A percentile compares a stretch with the other conserved stretches of the same genome.
Evolutionary conservation across 2,113 vertebrate genomes (phyloP).

Genomic region (Shinisaurus crocodilurus): DNA sequence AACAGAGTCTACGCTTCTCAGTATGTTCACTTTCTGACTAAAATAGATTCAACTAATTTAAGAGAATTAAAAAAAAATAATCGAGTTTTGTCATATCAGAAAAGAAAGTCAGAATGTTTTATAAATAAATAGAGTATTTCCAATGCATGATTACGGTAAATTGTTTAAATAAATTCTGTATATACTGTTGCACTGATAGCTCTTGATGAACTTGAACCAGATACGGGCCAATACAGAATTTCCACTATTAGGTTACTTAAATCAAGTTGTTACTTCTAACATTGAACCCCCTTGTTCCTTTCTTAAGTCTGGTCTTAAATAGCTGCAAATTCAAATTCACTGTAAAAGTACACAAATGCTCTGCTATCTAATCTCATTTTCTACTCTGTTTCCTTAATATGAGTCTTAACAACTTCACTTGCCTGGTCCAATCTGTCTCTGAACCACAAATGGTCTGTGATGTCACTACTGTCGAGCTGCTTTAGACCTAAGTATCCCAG

Average conservation of each 20-base stretch:
- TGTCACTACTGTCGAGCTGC: constrained; percentile 64
- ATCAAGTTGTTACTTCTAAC: constrained; percentile 32
- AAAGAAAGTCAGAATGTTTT: background rate
- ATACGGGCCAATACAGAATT: constrained; percentile 27
- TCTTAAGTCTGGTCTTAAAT: constrained; percentile 36
- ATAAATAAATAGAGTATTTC: constrained; percentile 18
- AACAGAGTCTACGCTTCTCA: constrained; percentile 27
- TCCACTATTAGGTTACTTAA: constrained; percentile 7
- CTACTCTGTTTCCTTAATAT: constrained; percentile 31
- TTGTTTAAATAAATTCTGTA: constrained; percentile 47
- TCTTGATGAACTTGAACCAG: constrained; percentile 13
- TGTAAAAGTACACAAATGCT: constrained; percentile 47
- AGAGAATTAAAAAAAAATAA: background rate
- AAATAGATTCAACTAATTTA: constrained; percentile 19
- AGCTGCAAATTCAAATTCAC: constrained; percentile 40
- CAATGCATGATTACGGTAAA: constrained; percentile 17
- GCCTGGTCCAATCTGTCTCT: constrained; percentile 32
- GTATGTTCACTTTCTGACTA: background rate
- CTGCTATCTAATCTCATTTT: constrained; percentile 55
- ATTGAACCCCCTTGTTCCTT: constrained; percentile 40
- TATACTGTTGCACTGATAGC: constrained; percentile 7
- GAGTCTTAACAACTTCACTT: constrained; percentile 38
- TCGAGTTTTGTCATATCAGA: background rate
- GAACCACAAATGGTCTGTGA: constrained; percentile 44
- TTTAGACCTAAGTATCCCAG: constrained; percentile 74